Base-by-base conservation (phyloP, 2,797 vertebrate genomes). In the Buphagus erythrorhynchus region DNA sequence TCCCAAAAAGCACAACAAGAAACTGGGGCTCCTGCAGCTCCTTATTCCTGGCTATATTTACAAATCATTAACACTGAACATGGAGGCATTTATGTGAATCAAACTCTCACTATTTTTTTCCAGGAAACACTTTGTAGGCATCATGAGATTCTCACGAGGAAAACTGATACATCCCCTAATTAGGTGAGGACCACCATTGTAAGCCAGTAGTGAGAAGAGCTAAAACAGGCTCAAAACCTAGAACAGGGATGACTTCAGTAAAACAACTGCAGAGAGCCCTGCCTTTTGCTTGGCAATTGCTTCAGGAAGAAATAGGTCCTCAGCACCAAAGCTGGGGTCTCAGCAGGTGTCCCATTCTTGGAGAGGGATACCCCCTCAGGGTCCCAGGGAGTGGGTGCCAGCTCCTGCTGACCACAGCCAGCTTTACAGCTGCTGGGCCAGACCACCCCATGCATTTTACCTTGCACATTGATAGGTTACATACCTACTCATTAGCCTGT, bases 401-500 rank as follows among this genome's bases (percentile, higher is more conserved):
- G 48, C 61, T 90, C 52, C 59, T 46, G 68, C 55, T 33, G 52
- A 49, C 14, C 5, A 1, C 65, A 86, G 45, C 4, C 83, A 85
- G 35, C 36, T 46, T 24, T 52, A 42, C 25, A 66, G 45, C 33
- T 72, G 25, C 43, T 52, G 11, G 29, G 43, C 51, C 51, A 57
- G 25, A 51, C 15, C 26, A 13, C 17, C 11, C 38, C 2, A 0
- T 40, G 42, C 31, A 16, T 78, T 68, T 83, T 24, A 24, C 38
- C 38, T 46, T 16, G 26, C 28, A 21, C 7, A 9, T 61, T n/a
- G 33, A 31, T 6, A 65, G 12, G 19, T 29, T 48, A 21, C 10
- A n/a, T 5, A 13, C 15, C 40, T 22, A 6, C 35, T 52, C 1
- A 0, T 55, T 79, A 55, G 49, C 21, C n/a, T 33, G 0, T 7